Evolutionary conservation across 2,888 invertebrate species (phyloP), one percentile per base, ranked within the genome.

Genomic region (Dynastes tityus): DNA sequence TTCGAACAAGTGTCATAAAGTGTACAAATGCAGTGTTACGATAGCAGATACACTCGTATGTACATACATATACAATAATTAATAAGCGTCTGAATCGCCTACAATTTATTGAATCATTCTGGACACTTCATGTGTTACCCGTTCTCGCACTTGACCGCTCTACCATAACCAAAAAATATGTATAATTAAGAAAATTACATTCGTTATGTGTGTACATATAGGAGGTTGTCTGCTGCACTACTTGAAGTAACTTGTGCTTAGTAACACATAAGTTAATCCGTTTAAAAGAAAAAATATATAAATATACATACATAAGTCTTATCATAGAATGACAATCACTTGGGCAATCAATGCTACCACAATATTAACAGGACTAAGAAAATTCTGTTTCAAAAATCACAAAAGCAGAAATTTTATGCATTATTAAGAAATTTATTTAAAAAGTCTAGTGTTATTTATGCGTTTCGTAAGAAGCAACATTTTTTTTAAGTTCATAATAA

Each of bases 181-280:
- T 82, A 78, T 81, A 82, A 82, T 82, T 82, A 82, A 81, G 78
- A 68, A 82, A 82, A 82, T 82, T 82, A 80, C 79, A 58, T 67
- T 67, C 76, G 53, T 76, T 63, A 16, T 58, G 22, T 22, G 22
- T 22, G 32, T 78, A 81, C 71, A 68, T 76, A 40, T 55, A 40
- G 32, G 29, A 73, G 73, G 61, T 58, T 74, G 78, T 79, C 73
- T 79, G 70, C 78, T 79, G 79, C 68, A 80, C 40, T 58, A 58
- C 61, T 73, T 73, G 22, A 22, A 22, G 22, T 22, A 22, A 22
- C 22, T 22, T 22, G 22, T 22, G 22, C 22, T 22, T 22, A 22
- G 22, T 22, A 22, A 22, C 22, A 22, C 22, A 22, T 22, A 49
- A 51, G 27, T 51, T 68, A n/a, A 29, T 27, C 32, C 32, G 32